A percentile compares a stretch with the other conserved stretches of the same genome.
Conservation (phyloP, 2,888 invertebrate genomes). For the Globia sparganii region DNA sequence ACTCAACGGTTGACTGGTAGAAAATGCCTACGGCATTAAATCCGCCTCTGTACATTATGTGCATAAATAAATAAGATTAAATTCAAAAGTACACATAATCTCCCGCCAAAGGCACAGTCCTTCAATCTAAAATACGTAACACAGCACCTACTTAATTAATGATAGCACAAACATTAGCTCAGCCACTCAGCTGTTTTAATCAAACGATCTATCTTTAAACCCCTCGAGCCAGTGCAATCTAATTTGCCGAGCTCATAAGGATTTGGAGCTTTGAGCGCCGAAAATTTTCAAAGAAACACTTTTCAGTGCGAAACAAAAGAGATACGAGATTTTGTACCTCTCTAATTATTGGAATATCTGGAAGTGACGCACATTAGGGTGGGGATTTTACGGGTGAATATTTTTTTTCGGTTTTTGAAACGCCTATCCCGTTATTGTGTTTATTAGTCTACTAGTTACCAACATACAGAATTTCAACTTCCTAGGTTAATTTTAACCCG, state of each 20-base stretch:
- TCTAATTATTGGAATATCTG: not conserved
- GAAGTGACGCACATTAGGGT: slow-evolving; percentile 1
- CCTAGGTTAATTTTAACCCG: too few species aligned
- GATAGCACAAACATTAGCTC: slow-evolving; percentile 53
- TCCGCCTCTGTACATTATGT: too few species aligned
- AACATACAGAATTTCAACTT: too few species aligned
- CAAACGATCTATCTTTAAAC: slow-evolving; percentile 58
- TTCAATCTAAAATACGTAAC: slow-evolving; percentile 25
- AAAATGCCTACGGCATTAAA: too few species aligned
- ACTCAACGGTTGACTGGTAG: too few species aligned
- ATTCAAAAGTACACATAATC: slow-evolving; percentile 3
- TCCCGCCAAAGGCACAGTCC: slow-evolving; percentile 8
- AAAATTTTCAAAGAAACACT: slow-evolving; percentile 48
- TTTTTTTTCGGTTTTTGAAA: too few species aligned
- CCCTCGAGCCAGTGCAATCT: slow-evolving; percentile 52
- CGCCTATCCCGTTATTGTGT: too few species aligned
- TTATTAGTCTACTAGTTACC: too few species aligned
- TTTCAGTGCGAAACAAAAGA: slow-evolving; percentile 40
- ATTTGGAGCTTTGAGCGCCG: slow-evolving; percentile 36
- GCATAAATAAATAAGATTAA: not conserved
- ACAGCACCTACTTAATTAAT: slow-evolving; percentile 53
- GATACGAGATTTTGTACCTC: slow-evolving; percentile 21
- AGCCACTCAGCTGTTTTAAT: slow-evolving; percentile 50
- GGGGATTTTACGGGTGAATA: too few species aligned
- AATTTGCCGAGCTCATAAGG: slow-evolving; percentile 59